Conservation (phyloP, 2,797 vertebrate genomes). For the Phrynocephalus vlangalii region DNA sequence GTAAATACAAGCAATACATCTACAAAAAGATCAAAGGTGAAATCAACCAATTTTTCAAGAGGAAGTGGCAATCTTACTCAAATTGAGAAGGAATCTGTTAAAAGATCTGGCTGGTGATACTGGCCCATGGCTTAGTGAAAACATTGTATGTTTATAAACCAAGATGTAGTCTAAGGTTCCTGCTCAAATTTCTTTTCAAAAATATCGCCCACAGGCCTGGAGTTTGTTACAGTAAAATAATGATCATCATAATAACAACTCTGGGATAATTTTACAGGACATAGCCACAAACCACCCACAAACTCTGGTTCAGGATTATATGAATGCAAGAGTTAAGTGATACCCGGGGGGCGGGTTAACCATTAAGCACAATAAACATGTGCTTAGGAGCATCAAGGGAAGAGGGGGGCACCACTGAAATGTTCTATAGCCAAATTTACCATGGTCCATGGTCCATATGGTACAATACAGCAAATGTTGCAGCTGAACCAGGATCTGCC, state of each 20-base stretch:
- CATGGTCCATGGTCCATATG: too few relatives aligned
- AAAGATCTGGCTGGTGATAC: not conserved
- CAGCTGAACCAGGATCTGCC: too few relatives aligned
- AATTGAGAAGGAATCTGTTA: not conserved
- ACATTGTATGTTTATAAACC: constrained; percentile 1
- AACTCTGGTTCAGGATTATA: constrained; percentile 22
- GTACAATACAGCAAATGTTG: too few relatives aligned
- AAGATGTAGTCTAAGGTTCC: constrained; percentile 6
- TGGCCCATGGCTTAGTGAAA: not conserved
- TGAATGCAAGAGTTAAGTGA: too few relatives aligned
- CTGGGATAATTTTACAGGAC: constrained; percentile 52
- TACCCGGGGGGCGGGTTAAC: too few relatives aligned
- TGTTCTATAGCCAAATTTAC: too few relatives aligned
- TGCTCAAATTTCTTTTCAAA: not conserved
- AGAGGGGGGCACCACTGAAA: too few relatives aligned
- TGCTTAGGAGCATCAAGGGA: too few relatives aligned
- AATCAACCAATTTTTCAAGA: not conserved
- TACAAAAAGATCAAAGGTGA: not conserved
- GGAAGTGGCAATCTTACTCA: not conserved
- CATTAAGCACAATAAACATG: too few relatives aligned
- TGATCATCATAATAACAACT: constrained; percentile 20
- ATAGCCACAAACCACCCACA: constrained; percentile 58
- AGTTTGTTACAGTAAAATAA: not conserved
- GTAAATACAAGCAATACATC: too few relatives aligned
- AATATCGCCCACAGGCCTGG: constrained; percentile 1